A percentile compares a stretch with the other conserved stretches of the same genome.
phyloP scores from a whole-genome alignment of 1,140 invertebrate species.

The Muscidifurax raptorellus region DNA sequence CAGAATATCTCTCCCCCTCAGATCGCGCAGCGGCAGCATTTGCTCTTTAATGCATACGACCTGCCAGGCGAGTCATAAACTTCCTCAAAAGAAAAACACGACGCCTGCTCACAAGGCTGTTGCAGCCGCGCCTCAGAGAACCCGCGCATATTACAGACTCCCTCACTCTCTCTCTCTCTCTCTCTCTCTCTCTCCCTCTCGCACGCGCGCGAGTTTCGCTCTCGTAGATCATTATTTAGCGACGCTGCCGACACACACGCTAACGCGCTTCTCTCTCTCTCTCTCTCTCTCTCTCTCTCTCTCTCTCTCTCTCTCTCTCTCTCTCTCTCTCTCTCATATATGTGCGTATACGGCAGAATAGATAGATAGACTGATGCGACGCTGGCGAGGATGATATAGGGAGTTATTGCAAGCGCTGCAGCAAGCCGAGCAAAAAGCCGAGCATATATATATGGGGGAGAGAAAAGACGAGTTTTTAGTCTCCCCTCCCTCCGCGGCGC shows the following conservation, averaged over 20 bases:
- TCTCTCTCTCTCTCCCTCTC: too few species aligned
- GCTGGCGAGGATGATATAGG: conserved; percentile 5
- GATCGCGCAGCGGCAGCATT: neutral
- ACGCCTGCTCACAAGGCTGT: neutral
- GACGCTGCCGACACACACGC: conserved; percentile 41
- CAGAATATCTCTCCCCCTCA: neutral
- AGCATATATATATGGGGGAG: neutral
- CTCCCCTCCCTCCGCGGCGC: too few species aligned
- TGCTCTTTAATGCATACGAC: conserved; percentile 23
- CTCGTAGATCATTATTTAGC: conserved; percentile 72
- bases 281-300: too few species aligned
- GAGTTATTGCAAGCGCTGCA: neutral
- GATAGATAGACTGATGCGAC: conserved; percentile 27
- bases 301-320: neutral
- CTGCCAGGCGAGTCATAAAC: conserved; percentile 31
- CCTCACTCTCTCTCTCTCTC: too few species aligned
- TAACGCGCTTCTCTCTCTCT: neutral
- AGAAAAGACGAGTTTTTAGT: neutral
- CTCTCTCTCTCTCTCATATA: neutral
- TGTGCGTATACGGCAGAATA: conserved; percentile 11
- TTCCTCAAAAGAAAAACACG: conserved; percentile 25
- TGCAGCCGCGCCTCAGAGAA: neutral
- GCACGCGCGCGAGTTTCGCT: conserved; percentile 9
- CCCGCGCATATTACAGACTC: conserved; percentile 6
- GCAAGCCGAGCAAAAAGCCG: neutral